Conservation (phyloP, 1,140 invertebrate genomes). For the Pseudomyrmex sp. region DNA sequence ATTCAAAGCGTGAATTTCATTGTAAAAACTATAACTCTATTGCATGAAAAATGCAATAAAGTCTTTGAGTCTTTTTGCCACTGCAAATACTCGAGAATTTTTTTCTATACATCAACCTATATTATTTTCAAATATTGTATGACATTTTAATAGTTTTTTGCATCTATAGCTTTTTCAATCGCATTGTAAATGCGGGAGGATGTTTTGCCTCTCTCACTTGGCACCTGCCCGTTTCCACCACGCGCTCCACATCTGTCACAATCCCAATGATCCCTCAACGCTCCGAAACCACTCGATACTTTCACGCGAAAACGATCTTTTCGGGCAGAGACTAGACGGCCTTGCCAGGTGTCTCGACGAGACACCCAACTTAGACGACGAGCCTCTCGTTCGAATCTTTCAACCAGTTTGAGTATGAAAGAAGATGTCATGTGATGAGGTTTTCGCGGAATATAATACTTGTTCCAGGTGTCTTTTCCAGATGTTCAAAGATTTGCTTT, state of each 20-base stretch:
- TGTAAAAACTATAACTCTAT: too few relatives aligned
- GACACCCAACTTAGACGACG: conserved; percentile 8
- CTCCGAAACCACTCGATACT: conserved; percentile 18
- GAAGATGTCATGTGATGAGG: background rate
- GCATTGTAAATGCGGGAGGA: background rate
- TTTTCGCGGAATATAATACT: background rate
- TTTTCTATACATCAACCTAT: too few relatives aligned
- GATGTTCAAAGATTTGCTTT: too few relatives aligned
- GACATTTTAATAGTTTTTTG: background rate
- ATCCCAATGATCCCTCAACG: conserved; percentile 31
- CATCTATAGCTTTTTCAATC: too few relatives aligned
- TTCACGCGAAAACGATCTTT: conserved; percentile 48
- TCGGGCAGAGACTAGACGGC: conserved; percentile 19
- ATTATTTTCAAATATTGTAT: background rate
- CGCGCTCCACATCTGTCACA: conserved; percentile 59
- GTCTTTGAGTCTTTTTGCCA: too few relatives aligned
- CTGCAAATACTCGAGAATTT: too few relatives aligned
- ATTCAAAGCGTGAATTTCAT: background rate
- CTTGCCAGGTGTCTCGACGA: conserved; percentile 43
- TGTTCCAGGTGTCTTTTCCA: background rate
- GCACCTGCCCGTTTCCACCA: conserved; percentile 49
- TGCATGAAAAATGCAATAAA: too few relatives aligned
- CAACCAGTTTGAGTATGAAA: conserved; percentile 5
- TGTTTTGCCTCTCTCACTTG: conserved; percentile 14
- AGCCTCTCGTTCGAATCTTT: conserved; percentile 6